Evolutionary conservation across 1,140 invertebrate genomes (phyloP).

Genomic region (Hydropsyche tenuis): DNA sequence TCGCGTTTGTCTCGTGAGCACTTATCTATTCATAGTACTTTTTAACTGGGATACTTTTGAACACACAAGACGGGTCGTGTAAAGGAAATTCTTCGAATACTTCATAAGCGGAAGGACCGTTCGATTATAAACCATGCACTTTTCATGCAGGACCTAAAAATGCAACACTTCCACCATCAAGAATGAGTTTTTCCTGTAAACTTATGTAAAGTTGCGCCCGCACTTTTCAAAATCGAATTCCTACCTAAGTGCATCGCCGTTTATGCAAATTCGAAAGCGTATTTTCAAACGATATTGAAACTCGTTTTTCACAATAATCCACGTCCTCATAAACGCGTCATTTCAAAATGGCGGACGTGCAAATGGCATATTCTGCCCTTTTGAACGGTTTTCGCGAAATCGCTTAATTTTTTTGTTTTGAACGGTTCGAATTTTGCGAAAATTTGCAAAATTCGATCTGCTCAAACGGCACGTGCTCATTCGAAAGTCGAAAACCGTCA

Average conservation of each 20-base stretch:
- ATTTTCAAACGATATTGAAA: neutral
- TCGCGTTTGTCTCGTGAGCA: neutral
- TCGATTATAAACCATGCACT: neutral
- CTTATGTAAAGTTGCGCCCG: neutral
- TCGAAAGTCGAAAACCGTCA: too few species aligned
- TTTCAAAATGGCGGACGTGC: too few species aligned
- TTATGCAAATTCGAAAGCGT: slow-evolving; percentile 23
- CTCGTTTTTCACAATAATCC: neutral
- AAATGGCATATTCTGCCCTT: too few species aligned
- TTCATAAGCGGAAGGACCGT: neutral
- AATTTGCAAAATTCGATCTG: too few species aligned
- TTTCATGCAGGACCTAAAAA: neutral
- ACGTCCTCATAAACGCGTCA: too few species aligned
- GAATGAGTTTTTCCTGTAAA: neutral
- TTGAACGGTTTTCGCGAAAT: too few species aligned
- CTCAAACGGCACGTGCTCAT: too few species aligned
- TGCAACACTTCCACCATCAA: neutral
- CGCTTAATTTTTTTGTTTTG: too few species aligned
- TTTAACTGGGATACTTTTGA: too few species aligned
- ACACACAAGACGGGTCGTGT: neutral
- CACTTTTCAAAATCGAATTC: neutral
- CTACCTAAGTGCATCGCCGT: neutral
- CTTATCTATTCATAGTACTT: neutral
- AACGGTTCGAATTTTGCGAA: too few species aligned
- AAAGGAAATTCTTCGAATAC: slow-evolving; percentile 18